phyloP scores from a whole-genome alignment of 2,797 vertebrate species.

The Psittacula derbiana region DNA sequence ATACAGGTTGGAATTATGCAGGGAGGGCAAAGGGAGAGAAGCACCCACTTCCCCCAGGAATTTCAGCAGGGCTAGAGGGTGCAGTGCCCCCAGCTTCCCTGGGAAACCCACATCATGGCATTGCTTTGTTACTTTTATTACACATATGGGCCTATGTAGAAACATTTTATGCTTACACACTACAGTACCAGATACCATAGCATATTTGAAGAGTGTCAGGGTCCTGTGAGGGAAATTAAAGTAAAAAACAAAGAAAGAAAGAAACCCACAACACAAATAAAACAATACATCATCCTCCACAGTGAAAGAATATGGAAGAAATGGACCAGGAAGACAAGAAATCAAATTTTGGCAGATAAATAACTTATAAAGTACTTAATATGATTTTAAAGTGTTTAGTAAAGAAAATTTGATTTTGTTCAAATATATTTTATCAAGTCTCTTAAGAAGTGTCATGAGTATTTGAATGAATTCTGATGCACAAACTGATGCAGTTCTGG shows the following conservation, averaged over 20 bases:
- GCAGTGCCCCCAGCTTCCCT: background rate
- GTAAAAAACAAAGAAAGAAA: background rate
- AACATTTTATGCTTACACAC: background rate
- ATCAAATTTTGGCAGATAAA: background rate
- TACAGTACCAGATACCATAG: background rate
- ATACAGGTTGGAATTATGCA: background rate
- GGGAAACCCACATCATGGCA: background rate
- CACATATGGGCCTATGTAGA: background rate
- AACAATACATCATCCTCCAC: background rate
- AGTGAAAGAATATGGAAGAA: background rate
- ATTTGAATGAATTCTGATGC: background rate
- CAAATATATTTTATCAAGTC: background rate
- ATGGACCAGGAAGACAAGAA: accelerated
- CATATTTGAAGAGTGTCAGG: background rate
- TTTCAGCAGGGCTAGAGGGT: background rate
- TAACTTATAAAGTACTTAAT: background rate
- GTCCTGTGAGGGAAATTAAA: background rate
- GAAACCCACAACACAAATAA: background rate
- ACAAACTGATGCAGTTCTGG: background rate
- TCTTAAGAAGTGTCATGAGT: background rate
- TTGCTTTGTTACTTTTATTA: accelerated
- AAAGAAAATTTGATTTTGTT: background rate
- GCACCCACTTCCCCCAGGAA: background rate
- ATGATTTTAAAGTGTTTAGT: background rate
- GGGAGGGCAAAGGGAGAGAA: background rate